These are phyloP conservation scores for Abrostola triplasia DNA, from an alignment of 2,888 invertebrate species.

Conservation along the genomic window DNA sequence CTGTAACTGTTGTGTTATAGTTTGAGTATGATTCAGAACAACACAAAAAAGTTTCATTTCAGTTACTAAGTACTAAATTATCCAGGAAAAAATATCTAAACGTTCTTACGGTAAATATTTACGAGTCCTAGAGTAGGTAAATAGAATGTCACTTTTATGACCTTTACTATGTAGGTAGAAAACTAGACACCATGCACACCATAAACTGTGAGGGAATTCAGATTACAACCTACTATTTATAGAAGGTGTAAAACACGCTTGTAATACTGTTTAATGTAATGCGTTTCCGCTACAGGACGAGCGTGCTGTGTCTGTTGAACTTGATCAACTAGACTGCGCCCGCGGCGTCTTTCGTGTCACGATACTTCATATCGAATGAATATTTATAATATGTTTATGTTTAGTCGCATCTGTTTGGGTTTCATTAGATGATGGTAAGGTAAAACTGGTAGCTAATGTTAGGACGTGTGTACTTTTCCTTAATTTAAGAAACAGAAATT, in stretches of 20 bases:
- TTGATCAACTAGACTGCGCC: conserved; percentile 13
- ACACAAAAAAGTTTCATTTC: too few species aligned
- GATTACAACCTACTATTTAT: conserved; percentile 39
- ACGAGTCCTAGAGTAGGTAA: not conserved
- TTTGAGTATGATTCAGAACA: too few species aligned
- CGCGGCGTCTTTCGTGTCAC: not conserved
- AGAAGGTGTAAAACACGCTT: conserved; percentile 42
- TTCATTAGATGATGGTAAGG: not conserved
- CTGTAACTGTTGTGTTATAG: too few species aligned
- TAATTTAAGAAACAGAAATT: too few species aligned
- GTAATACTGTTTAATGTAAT: conserved; percentile 38
- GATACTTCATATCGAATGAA: conserved; percentile 10
- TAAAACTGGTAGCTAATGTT: not conserved
- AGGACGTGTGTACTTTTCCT: not conserved
- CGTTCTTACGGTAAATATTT: conserved; percentile 1
- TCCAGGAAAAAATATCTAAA: not conserved
- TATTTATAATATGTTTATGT: conserved; percentile 13
- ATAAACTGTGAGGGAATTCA: conserved; percentile 41
- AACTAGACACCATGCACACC: conserved; percentile 30
- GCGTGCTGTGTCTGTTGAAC: conserved; percentile 21
- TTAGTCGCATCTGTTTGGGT: conserved; percentile 1
- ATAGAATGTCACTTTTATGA: not conserved
- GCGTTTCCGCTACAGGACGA: conserved; percentile 32
- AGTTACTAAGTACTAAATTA: too few species aligned
- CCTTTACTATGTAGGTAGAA: conserved; percentile 9